phyloP scores from a whole-genome alignment of 2,113 vertebrate species.

The Chelonoidis abingdonii region DNA sequence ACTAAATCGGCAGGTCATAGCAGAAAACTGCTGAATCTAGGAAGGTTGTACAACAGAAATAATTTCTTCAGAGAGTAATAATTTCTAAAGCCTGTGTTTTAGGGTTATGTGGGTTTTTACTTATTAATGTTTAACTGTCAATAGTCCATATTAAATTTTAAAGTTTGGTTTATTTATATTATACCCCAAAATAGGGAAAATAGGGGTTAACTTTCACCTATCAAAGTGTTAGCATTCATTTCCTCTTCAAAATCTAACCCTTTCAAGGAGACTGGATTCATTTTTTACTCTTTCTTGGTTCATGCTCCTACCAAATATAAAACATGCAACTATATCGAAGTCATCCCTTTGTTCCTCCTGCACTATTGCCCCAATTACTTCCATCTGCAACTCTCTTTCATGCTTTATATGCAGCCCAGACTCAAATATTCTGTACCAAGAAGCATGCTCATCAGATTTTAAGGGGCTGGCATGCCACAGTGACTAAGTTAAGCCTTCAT shows the following conservation, averaged over 20 bases:
- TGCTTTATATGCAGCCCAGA: neutral
- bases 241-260: neutral
- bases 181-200: fast-evolving
- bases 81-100: neutral
- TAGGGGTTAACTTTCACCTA: neutral
- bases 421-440: neutral
- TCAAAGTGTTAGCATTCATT: neutral
- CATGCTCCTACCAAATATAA: neutral
- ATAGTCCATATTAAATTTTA: neutral
- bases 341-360: neutral
- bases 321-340: neutral
- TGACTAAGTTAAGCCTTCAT: neutral
- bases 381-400: neutral
- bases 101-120: neutral
- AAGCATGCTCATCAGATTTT: neutral
- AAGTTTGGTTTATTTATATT: neutral
- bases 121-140: neutral
- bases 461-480: neutral
- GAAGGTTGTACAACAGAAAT: neutral
- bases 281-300: neutral
- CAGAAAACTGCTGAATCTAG: neutral
- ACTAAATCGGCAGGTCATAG: neutral
- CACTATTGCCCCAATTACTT: neutral
- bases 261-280: neutral
- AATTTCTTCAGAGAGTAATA: neutral